Conservation (phyloP, 1,140 invertebrate species). For the Ostrea edulis region DNA sequence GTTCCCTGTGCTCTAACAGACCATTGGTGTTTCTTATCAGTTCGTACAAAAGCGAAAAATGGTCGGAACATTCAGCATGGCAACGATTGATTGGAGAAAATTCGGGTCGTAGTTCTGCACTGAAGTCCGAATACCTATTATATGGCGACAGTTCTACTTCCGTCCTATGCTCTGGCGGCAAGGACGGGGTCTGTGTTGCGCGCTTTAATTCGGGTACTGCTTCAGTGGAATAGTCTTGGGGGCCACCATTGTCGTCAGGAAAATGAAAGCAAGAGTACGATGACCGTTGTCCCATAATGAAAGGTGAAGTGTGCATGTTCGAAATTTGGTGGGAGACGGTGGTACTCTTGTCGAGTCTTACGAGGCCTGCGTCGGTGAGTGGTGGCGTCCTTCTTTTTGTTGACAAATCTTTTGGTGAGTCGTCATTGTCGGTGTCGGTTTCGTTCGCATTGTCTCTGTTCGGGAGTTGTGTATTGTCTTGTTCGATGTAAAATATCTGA, state of each 20-base stretch:
- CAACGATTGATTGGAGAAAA: slow-evolving; percentile 13
- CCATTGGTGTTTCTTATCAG: slow-evolving; percentile 67
- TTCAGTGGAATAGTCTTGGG: slow-evolving; percentile 8
- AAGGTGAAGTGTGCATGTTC: background rate
- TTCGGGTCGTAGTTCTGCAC: slow-evolving; percentile 22
- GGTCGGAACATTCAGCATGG: slow-evolving; percentile 43
- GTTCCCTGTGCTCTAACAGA: slow-evolving; percentile 51
- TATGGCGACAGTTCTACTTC: slow-evolving; percentile 29
- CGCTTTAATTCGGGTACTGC: slow-evolving; percentile 11
- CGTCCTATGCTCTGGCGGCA: background rate
- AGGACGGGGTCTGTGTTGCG: background rate
- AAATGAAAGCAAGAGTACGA: slow-evolving; percentile 7
- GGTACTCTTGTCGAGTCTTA: background rate
- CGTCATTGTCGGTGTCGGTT: background rate
- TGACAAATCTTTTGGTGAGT: slow-evolving; percentile 31
- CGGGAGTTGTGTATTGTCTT: background rate
- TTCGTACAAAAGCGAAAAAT: slow-evolving; percentile 65
- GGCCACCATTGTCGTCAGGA: background rate
- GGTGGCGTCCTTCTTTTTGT: slow-evolving; percentile 27
- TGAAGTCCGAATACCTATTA: slow-evolving; percentile 24
- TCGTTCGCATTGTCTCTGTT: slow-evolving; percentile 9
- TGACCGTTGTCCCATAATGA: background rate
- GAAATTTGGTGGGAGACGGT: slow-evolving; percentile 9
- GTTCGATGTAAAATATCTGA: slow-evolving; percentile 29
- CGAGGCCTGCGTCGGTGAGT: background rate